These are phyloP conservation scores for Zoroaster sp. DNA, from an alignment of 53 echinoderm and acorn worm genomes.

Conservation along the genomic window DNA sequence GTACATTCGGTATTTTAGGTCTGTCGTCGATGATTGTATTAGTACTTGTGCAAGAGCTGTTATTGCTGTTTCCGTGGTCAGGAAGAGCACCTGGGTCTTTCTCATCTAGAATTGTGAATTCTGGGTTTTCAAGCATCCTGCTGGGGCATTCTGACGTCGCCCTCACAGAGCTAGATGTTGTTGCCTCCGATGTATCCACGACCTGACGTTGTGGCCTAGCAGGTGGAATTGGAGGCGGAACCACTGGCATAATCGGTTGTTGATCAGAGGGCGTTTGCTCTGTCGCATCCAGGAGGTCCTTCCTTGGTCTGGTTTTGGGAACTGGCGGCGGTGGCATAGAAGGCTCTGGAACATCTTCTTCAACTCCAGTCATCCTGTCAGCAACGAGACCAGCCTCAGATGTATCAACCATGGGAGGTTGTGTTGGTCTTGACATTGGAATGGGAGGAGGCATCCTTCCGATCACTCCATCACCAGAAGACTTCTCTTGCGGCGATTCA, in stretches of 20 bases:
- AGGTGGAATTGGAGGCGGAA: slow-evolving; percentile 40
- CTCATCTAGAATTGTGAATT: background rate
- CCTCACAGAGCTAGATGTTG: background rate
- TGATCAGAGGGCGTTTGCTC: background rate
- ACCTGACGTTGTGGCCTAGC: slow-evolving; percentile 7
- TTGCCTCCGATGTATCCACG: background rate
- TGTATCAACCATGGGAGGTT: background rate
- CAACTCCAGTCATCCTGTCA: background rate
- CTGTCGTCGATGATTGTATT: background rate
- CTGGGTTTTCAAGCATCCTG: background rate
- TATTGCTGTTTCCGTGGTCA: background rate
- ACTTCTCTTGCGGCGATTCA: background rate
- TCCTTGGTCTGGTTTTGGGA: background rate
- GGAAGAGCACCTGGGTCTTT: background rate
- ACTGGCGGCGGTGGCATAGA: slow-evolving; percentile 33
- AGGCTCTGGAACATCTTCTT: background rate
- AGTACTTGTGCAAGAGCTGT: background rate
- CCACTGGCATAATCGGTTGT: background rate
- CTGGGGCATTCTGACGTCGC: background rate
- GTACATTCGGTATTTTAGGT: background rate
- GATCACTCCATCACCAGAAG: background rate
- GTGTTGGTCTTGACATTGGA: slow-evolving; percentile 5
- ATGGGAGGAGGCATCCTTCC: background rate
- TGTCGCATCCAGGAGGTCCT: background rate
- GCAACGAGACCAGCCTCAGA: background rate